phyloP scores from a whole-genome alignment of 2,888 invertebrate species.

The Sinopyrophorus schimmeli region DNA sequence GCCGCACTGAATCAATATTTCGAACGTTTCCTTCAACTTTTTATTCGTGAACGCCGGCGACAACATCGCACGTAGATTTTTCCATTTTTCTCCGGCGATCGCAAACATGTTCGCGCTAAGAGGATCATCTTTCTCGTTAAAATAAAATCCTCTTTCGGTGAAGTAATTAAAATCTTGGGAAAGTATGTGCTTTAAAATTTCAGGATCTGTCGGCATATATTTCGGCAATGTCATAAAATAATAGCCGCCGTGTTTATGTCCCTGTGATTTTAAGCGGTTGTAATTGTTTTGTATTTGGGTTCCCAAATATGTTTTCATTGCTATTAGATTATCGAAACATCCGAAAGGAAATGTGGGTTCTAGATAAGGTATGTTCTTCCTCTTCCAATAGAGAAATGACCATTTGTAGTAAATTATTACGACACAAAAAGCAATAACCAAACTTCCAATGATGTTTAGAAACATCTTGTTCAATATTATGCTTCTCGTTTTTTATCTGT shows the following conservation, averaged over 20 bases:
- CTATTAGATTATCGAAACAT: conserved; percentile 19
- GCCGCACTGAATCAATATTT: conserved; percentile 50
- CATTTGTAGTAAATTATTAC: conserved; percentile 23
- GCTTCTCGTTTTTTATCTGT: no score
- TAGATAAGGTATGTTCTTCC: conserved; percentile 26
- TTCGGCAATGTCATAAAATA: conserved; percentile 1
- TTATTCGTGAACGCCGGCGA: conserved; percentile 58
- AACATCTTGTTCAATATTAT: no score
- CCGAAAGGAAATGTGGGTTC: conserved; percentile 42
- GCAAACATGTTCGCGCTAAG: conserved; percentile 50
- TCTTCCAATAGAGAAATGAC: conserved; percentile 16
- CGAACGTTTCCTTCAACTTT: conserved; percentile 52
- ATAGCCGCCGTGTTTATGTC: conserved; percentile 20
- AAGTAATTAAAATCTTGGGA: conserved; percentile 55
- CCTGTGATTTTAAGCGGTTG: conserved; percentile 23
- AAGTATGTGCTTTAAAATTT: conserved; percentile 52
- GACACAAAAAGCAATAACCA: no score
- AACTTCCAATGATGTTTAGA: no score
- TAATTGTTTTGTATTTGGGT: not conserved
- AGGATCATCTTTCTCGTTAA: conserved; percentile 51
- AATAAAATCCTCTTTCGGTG: conserved; percentile 53
- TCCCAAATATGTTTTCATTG: not conserved
- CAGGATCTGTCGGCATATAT: conserved; percentile 44
- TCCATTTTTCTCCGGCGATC: conserved; percentile 55
- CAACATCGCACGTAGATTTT: conserved; percentile 55